These are phyloP conservation scores for honey bee (Apis mellifera) DNA, from an alignment of 1,140 invertebrate species.

Conservation along the genomic window Amel_HAv3.1 CM009940.2:8195001-8195500, in stretches of 20 bases:
- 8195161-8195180: constrained; percentile 87
- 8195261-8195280: constrained; percentile 76
- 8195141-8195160: constrained; percentile 87
- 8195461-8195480: neutral
- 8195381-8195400: constrained; percentile 93
- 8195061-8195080: neutral
- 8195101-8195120: constrained; percentile 96
- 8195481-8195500: constrained; percentile 20
- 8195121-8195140: constrained; percentile 96
- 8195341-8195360: constrained; percentile 99
- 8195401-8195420: constrained; percentile 89
- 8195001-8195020: no score
- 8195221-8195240: constrained; percentile 96
- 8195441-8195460: neutral
- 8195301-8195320: neutral
- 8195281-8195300: neutral
- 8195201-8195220: constrained; percentile 94
- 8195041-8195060: constrained; percentile 69
- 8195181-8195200: constrained; percentile 92
- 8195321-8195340: constrained; percentile 85
- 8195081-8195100: constrained; percentile 86
- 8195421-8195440: constrained; percentile 88
- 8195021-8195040: no score
- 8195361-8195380: constrained; percentile 95
- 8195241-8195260: constrained; percentile 98